Evolutionary conservation across 2,888 invertebrate species (phyloP), one percentile per base, ranked within the genome.

Genomic region (Drosophila meridionalis): DNA sequence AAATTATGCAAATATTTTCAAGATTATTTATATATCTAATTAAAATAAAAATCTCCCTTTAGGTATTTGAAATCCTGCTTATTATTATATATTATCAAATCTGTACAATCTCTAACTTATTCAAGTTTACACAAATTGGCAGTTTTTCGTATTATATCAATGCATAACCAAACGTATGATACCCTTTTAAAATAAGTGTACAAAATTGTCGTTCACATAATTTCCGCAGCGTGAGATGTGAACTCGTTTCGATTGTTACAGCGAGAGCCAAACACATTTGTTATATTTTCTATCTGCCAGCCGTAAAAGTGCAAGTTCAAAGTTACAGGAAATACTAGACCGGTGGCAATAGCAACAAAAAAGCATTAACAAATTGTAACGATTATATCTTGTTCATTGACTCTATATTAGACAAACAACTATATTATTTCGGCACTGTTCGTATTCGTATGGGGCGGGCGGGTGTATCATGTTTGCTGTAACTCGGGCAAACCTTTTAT

Each of bases 401-500:
- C 69, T 82, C 55, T 77, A 80, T 71, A 71, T 78, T 61, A 42
- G 50, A 78, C 42, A 80, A 76, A 76, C 62, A 67, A 66, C 80
- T 76, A 67, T 50, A 71, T 62, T 58, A 80, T 71, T 76, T 76
- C 30, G 66, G 20, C 47, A 64, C 42, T 58, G 47, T 20, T 50
- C 43, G 50, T 47, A 57, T 63, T 20, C 20, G 20, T 20, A 20
- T 20, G 20, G 20, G 20, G 20, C 20, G 20, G 40, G 34, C 8
- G 14, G 8, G 43, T 32, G 59, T 47, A 69, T 89, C 73, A 87
- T 28, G 69, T 71, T 59, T 86, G 86, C 40, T 90, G 88, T 36
- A 95, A 93, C 52, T 95, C 95, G 2, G 95, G 94, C 95, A 97
- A 95, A 38, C 96, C 97, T 68, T 96, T 96, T n/a, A 95, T 94